Evolutionary conservation across 2,113 vertebrate genomes (phyloP), one percentile per base, ranked within the genome.

Genomic region (Erpornis zantholeuca): DNA sequence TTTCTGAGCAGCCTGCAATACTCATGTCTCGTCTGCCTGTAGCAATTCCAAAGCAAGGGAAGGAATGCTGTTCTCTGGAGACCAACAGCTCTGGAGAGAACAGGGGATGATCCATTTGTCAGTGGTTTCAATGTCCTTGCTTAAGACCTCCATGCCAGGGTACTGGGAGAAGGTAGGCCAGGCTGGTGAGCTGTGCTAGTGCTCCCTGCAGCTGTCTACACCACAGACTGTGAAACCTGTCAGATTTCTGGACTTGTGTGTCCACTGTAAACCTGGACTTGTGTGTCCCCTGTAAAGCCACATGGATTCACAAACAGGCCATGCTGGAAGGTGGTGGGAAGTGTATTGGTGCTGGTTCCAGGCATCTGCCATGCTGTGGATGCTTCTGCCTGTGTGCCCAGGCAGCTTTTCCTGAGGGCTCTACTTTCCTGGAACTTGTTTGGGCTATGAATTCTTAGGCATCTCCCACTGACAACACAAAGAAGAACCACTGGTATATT

Each of bases 391-490:
- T 64, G 14, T 7, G 15, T 73, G 50, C 33, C 77, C 50, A 50
- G 50, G 50, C 66, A 84, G 54, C 73, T 84, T 73, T 60, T 65
- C 45, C 69, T 44, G 50, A 52, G 25, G 40, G 25, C 12, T 86
- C 71, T 72, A 21, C 8, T 36, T 66, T 61, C 7, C 24, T 9
- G 7, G 18, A 7, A 9, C 8, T 75, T 12, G 8, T 53, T n/a
- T 36, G 47, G 54, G 35, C 56, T 42, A 6, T n/a, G 77, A 71
- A 40, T 80, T 82, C 35, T 44, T 66, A 28, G 11, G 28, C 6
- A 10, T 79, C 38, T 15, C 1, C 47, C 42, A 59, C 24, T 17
- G n/a, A 57, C 0, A 2, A 29, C 5, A 24, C 0, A 0, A 75
- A 45, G 31, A 44, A 88, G 54, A 77, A 15, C 13, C n/a, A 28